Evolutionary conservation across 2,888 invertebrate species (phyloP), one percentile per base, ranked within the genome.

Genomic region (Nephrocerus scutellatus): DNA sequence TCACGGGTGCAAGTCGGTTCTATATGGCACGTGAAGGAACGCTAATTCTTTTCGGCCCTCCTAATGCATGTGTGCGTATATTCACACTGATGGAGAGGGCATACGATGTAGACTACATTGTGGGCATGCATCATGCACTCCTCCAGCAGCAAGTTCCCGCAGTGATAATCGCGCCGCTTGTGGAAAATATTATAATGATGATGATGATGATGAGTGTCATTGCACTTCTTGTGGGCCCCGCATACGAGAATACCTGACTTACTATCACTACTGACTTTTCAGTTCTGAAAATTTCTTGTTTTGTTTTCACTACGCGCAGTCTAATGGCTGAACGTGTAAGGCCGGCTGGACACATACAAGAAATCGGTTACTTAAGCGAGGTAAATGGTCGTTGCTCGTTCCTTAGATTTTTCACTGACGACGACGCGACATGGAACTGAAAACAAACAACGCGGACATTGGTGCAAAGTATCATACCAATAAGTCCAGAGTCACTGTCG

Each of bases 141-240:
- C n/a, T n/a, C n/a, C n/a, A n/a, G n/a, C n/a, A n/a, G n/a, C n/a
- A n/a, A n/a, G n/a, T n/a, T n/a, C n/a, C n/a, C n/a, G n/a, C n/a
- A n/a, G n/a, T n/a, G n/a, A n/a, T n/a, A n/a, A n/a, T n/a, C n/a
- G n/a, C n/a, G n/a, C n/a, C n/a, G n/a, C n/a, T n/a, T n/a, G n/a
- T n/a, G n/a, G n/a, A n/a, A n/a, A n/a, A n/a, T n/a, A n/a, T n/a
- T 37, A 46, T 46, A 35, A 44, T 36, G 44, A 39, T 31, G 31
- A 33, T 40, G 34, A 41, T 36, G 39, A 43, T 41, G 46, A 46
- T 46, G 41, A 46, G 46, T 44, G 46, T 46, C 46, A 46, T 46
- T 46, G 46, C 46, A 46, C 46, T 46, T 44, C 46, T 46, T 46
- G n/a, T n/a, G n/a, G n/a, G n/a, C n/a, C n/a, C n/a, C n/a, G n/a